These are phyloP conservation scores for Gorsachius goisagi DNA, from an alignment of 2,113 vertebrate genomes.

Conservation along the genomic window DNA sequence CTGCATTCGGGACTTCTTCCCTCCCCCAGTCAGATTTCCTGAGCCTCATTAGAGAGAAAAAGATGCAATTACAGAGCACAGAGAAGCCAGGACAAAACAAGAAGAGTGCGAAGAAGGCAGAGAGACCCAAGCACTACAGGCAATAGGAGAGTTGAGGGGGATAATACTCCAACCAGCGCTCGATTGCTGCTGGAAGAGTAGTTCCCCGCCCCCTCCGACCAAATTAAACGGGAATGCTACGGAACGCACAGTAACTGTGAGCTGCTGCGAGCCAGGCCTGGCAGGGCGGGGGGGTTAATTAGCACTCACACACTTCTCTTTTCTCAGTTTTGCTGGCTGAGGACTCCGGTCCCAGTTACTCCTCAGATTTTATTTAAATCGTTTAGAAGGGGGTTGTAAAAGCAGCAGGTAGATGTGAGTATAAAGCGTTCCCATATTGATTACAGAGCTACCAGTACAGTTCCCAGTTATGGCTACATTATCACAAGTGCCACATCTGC, in stretches of 20 bases:
- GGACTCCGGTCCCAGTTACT: not conserved
- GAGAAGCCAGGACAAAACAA: not conserved
- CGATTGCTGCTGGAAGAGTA: not conserved
- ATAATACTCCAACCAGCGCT: not conserved
- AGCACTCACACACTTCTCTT: constrained; percentile 8
- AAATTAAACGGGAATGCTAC: not conserved
- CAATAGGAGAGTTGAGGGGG: not conserved
- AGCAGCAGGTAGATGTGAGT: constrained; percentile 1
- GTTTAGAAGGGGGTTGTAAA: not conserved
- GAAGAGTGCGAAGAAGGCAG: not conserved
- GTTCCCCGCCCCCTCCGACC: not conserved
- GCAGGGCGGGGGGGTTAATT: constrained; percentile 30
- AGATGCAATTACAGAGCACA: not conserved
- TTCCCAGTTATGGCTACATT: not conserved
- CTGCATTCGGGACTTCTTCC: not conserved
- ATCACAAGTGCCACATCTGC: not conserved
- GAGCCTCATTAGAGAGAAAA: not conserved
- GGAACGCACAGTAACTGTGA: not conserved
- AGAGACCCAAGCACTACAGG: not conserved
- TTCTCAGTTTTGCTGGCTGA: not conserved
- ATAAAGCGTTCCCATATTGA: not conserved
- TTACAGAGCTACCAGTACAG: not conserved
- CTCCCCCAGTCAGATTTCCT: not conserved
- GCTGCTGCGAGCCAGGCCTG: not conserved
- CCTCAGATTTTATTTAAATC: not conserved